Evolutionary conservation across 2,888 invertebrate genomes (phyloP).

Genomic region (Disparrhopalites patrizii): DNA sequence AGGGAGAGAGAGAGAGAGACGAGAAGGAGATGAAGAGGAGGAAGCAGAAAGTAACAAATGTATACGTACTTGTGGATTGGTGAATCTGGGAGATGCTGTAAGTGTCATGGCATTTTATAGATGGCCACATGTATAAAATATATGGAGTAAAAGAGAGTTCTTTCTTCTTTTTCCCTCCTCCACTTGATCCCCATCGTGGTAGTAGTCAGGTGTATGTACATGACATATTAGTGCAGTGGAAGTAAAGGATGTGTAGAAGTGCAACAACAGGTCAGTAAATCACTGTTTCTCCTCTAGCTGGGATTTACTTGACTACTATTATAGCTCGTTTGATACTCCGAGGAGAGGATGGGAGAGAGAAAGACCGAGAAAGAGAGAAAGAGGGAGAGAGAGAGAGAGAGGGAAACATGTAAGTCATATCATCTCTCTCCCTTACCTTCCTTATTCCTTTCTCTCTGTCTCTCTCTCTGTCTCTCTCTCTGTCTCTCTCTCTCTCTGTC

Average conservation of each 20-base stretch:
- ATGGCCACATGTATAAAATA: slow-evolving; percentile 11
- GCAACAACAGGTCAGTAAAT: slow-evolving; percentile 43
- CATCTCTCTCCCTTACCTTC: not conserved
- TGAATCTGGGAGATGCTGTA: slow-evolving; percentile 12
- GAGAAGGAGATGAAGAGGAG: not conserved
- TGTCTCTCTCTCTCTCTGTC: not conserved
- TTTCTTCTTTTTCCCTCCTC: no score
- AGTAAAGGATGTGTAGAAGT: slow-evolving; percentile 25
- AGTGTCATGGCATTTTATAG: slow-evolving; percentile 12
- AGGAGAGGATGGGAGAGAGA: no score
- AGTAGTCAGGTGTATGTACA: slow-evolving; percentile 4
- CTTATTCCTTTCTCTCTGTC: slow-evolving; percentile 4
- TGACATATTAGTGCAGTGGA: slow-evolving; percentile 21
- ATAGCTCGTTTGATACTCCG: slow-evolving; percentile 28
- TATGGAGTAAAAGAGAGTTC: no score
- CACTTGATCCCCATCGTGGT: no score
- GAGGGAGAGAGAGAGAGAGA: slow-evolving; percentile 17
- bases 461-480: slow-evolving; percentile 8
- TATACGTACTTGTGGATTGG: not conserved
- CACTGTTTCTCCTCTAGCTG: slow-evolving; percentile 36
- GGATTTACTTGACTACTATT: slow-evolving; percentile 34
- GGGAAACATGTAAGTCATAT: not conserved
- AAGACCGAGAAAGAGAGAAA: slow-evolving; percentile 5
- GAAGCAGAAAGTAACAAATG: not conserved
- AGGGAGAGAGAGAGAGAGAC: slow-evolving; percentile 7